Conservation (phyloP, 37 sponge, comb jelly and placozoan species). For the Halichondria panicea region DNA sequence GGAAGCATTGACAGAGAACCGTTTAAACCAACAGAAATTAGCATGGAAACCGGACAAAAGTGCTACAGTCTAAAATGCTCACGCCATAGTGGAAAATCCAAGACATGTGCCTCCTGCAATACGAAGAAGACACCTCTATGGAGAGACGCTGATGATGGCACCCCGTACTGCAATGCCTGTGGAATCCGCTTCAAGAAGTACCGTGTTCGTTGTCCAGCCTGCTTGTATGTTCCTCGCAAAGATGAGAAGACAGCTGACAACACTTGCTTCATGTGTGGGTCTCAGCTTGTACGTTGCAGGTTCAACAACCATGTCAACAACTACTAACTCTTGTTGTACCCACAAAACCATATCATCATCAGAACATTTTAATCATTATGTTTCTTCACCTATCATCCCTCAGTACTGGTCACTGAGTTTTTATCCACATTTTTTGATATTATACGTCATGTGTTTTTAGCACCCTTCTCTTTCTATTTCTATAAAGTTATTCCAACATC, state of each 20-base stretch:
- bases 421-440: no score
- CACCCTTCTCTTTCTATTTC: no score
- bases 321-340: no score
- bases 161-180: constrained; percentile 85
- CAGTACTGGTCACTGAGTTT: neutral
- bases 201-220: constrained; percentile 52
- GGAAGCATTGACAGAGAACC: no score
- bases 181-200: constrained; percentile 84
- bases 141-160: constrained; percentile 86
- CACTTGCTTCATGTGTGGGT: constrained; percentile 53
- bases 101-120: constrained; percentile 79
- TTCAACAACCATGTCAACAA: no score
- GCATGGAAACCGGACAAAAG: neutral
- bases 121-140: constrained; percentile 84
- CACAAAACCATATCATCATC: neutral
- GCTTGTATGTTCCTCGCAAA: constrained; percentile 76
- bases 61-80: neutral
- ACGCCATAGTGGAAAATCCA: no score
- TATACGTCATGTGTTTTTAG: no score
- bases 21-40: neutral
- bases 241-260: constrained; percentile 55
- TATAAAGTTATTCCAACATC: no score
- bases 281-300: constrained; percentile 35
- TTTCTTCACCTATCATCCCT: neutral
- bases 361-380: neutral